A percentile compares a stretch with the other conserved stretches of the same genome.
phyloP scores from a whole-genome alignment of 2,113 vertebrate genomes.

The Nesoenas mayeri region DNA sequence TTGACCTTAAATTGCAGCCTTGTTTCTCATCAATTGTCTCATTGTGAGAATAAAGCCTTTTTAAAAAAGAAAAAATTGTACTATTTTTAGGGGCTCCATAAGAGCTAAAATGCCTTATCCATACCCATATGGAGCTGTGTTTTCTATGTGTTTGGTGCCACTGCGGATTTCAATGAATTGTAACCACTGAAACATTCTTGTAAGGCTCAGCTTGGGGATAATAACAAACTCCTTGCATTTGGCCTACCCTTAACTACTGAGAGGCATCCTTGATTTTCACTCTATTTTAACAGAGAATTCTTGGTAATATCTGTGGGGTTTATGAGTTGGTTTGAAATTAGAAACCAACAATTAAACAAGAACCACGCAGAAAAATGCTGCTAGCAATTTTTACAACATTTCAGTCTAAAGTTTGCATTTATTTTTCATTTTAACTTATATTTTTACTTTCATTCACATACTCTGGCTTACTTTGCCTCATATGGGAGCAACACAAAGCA shows the following conservation, averaged over 20 bases:
- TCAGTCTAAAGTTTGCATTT: not conserved
- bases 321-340: not conserved
- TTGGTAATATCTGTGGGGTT: not conserved
- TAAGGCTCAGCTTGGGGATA: not conserved
- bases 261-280: not conserved
- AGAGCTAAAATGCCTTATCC: not conserved
- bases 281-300: not conserved
- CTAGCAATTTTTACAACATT: not conserved
- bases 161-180: not conserved
- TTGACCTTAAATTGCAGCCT: not conserved
- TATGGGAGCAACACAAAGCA: not conserved
- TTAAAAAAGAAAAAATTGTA: too few relatives aligned
- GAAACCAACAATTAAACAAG: not conserved
- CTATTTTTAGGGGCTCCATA: not conserved
- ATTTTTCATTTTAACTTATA: not conserved
- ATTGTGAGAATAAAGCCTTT: accelerated
- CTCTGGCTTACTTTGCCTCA: not conserved
- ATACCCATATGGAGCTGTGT: not conserved
- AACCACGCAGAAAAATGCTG: not conserved
- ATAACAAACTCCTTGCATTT: not conserved
- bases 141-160: not conserved
- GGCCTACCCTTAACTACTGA: not conserved
- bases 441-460: not conserved
- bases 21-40: not conserved
- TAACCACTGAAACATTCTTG: not conserved